Conservation (phyloP, 1,140 invertebrate species). For the Adelges cooleyi region DNA sequence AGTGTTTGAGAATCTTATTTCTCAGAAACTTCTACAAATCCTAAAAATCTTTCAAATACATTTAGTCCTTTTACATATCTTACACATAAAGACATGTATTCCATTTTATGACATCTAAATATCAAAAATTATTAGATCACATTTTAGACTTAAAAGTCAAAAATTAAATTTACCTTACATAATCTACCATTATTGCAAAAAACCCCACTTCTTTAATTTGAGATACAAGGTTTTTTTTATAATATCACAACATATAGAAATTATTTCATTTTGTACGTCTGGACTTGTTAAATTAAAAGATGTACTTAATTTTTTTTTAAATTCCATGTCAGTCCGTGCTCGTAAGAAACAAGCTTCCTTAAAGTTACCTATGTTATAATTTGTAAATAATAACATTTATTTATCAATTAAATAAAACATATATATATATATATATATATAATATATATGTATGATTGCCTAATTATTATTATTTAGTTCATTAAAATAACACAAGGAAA, state of each 20-base stretch:
- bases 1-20: neutral
- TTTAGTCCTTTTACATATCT: neutral
- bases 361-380: neutral
- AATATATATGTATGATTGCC: too few species aligned
- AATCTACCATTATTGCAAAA: neutral
- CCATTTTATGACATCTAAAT: neutral
- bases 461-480: too few species aligned
- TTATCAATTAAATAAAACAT: neutral
- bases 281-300: neutral
- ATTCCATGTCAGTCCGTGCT: neutral
- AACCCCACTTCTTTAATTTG: neutral
- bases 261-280: neutral
- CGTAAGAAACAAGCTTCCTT: neutral
- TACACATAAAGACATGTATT: neutral
- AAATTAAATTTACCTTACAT: neutral
- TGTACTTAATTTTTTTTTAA: neutral
- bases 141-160: neutral
- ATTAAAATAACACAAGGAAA: neutral
- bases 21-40: neutral
- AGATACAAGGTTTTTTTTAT: neutral
- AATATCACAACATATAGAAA: neutral
- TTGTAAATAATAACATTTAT: neutral
- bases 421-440: neutral
- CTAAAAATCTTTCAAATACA: neutral
- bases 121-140: neutral